phyloP scores from a whole-genome alignment of 2,113 vertebrate species.

The Corythornis cristatus region DNA sequence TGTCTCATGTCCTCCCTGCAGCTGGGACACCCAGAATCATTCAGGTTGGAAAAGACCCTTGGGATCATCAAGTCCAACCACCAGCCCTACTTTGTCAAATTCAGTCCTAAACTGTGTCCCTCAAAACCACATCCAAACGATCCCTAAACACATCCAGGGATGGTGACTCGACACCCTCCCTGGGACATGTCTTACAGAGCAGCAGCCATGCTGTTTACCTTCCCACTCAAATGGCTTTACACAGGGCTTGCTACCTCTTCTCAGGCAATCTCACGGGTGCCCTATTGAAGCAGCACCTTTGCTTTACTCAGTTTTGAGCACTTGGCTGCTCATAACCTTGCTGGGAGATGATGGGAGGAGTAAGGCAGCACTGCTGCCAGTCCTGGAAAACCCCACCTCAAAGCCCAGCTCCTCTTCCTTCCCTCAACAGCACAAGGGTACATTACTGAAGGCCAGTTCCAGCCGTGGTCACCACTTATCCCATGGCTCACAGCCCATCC shows the following conservation, averaged over 20 bases:
- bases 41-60: no score
- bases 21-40: background rate
- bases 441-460: background rate
- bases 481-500: background rate
- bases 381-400: background rate
- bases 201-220: background rate
- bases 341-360: background rate
- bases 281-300: background rate
- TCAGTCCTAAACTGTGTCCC: no score
- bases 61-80: no score
- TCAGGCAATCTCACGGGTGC: rapidly evolving
- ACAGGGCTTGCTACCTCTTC: rapidly evolving
- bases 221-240: rapidly evolving
- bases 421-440: rapidly evolving
- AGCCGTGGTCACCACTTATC: background rate
- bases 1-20: background rate
- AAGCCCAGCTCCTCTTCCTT: background rate
- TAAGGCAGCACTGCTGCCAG: rapidly evolving
- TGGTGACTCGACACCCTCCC: no score
- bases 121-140: no score
- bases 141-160: no score
- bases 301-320: background rate
- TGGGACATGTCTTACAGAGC: background rate
- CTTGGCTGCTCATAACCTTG: background rate
- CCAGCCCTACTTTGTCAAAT: no score